phyloP scores from a whole-genome alignment of 2,888 invertebrate species.

The Neoitamus cyanurus region DNA sequence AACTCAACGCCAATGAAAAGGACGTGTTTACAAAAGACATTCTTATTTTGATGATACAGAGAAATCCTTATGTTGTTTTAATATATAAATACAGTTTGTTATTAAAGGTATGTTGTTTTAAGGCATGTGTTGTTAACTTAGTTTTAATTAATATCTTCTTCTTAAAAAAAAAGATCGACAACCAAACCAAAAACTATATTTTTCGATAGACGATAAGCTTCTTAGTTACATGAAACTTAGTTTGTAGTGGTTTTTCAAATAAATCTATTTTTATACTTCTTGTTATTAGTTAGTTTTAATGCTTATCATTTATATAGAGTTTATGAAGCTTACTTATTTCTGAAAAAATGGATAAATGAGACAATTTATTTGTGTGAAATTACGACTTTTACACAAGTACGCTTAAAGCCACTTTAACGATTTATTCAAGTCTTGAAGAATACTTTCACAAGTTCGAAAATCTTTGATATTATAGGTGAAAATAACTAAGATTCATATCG shows the following conservation, averaged over 20 bases:
- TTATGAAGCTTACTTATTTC: background rate
- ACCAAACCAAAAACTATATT: conserved; percentile 7
- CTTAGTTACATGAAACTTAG: conserved; percentile 22
- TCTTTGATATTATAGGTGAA: background rate
- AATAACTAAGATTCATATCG: conserved; percentile 29
- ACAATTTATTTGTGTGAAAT: conserved; percentile 8
- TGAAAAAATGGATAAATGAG: background rate
- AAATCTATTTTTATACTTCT: conserved; percentile 40
- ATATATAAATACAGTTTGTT: conserved; percentile 44
- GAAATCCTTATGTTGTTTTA: conserved; percentile 46
- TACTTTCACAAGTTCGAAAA: background rate
- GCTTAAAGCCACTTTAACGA: background rate
- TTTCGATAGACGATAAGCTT: conserved; percentile 24
- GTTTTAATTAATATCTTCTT: conserved; percentile 37
- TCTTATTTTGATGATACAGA: conserved; percentile 34
- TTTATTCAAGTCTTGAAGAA: background rate
- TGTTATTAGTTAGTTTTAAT: conserved; percentile 32
- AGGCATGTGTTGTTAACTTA: conserved; percentile 53
- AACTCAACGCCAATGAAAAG: background rate
- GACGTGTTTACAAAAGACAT: conserved; percentile 27
- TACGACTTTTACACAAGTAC: conserved; percentile 23
- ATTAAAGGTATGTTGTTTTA: conserved; percentile 53
- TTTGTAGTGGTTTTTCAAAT: conserved; percentile 31
- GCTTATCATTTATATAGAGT: background rate
- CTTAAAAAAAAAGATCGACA: background rate